Conservation (phyloP, 2,113 vertebrate species). For the Istiophorus platypterus region DNA sequence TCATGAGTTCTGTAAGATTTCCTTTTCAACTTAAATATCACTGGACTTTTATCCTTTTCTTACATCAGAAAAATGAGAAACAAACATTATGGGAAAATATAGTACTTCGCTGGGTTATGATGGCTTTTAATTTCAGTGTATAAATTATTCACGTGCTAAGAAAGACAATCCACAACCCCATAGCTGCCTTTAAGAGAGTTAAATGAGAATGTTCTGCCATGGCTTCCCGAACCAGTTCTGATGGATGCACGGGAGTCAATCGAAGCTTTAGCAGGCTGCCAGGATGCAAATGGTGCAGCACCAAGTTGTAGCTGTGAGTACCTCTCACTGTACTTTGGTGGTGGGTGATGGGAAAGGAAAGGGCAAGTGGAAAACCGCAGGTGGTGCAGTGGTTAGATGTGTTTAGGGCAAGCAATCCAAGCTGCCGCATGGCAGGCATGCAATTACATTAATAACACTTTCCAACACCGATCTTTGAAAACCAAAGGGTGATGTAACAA, state of each 20-base stretch:
- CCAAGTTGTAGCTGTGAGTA: slow-evolving; percentile 56
- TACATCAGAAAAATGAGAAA: too few relatives aligned
- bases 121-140: not conserved
- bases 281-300: slow-evolving; percentile 37
- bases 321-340: slow-evolving; percentile 40
- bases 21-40: too few relatives aligned
- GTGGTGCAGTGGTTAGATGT: slow-evolving; percentile 44
- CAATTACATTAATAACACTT: not conserved
- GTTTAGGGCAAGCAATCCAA: slow-evolving; percentile 8
- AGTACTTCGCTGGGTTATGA: not conserved
- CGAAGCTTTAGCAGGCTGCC: slow-evolving; percentile 27
- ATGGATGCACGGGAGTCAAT: slow-evolving; percentile 14
- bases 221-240: slow-evolving; percentile 37
- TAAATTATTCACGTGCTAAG: not conserved
- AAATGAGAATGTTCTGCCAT: not conserved
- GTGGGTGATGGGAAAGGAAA: slow-evolving; percentile 47
- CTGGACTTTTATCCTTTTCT: too few relatives aligned
- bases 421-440: not conserved
- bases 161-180: not conserved
- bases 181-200: not conserved
- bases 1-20: too few relatives aligned
- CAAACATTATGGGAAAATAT: too few relatives aligned
- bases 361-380: slow-evolving; percentile 29
- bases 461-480: not conserved
- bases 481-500: too few relatives aligned